Conservation (phyloP, 1,140 invertebrate genomes). For the Vanessa tameamea region DNA sequence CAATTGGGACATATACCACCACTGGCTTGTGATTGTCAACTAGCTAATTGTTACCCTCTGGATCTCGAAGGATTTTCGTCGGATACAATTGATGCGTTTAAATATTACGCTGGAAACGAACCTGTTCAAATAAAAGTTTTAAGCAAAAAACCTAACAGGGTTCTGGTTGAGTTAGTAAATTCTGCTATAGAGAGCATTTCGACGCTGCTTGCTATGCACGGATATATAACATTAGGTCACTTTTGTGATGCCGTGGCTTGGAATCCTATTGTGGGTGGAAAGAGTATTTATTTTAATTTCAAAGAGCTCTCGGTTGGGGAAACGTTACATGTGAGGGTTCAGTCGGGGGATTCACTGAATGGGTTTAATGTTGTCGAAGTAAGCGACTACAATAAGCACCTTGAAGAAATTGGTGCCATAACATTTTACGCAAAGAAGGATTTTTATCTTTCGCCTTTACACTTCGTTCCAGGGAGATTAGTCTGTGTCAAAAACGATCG, state of each 20-base stretch:
- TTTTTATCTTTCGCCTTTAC: background rate
- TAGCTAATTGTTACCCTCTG: slow-evolving; percentile 26
- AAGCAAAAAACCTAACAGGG: slow-evolving; percentile 14
- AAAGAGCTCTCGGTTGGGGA: slow-evolving; percentile 27
- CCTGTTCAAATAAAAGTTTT: slow-evolving; percentile 18
- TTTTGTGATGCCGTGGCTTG: slow-evolving; percentile 11
- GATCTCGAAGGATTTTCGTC: background rate
- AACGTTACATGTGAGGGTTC: slow-evolving; percentile 30
- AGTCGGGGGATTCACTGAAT: slow-evolving; percentile 18
- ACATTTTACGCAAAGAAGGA: slow-evolving; percentile 23
- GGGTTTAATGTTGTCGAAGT: slow-evolving; percentile 36
- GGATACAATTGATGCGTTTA: slow-evolving; percentile 14
- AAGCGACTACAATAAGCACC: slow-evolving; percentile 26
- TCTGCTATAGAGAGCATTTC: slow-evolving; percentile 19
- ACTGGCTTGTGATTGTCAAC: slow-evolving; percentile 16
- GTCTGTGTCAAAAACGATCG: slow-evolving; percentile 28
- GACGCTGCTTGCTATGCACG: slow-evolving; percentile 10
- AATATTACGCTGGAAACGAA: slow-evolving; percentile 1
- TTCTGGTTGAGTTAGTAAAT: slow-evolving; percentile 21
- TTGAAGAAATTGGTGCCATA: slow-evolving; percentile 21
- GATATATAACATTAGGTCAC: slow-evolving; percentile 15
- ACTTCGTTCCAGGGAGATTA: slow-evolving; percentile 21
- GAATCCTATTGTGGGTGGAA: slow-evolving; percentile 5
- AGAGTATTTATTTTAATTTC: slow-evolving; percentile 20
- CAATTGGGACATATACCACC: slow-evolving; percentile 15